Evolutionary conservation across 2,797 vertebrate species (phyloP), one percentile per base, ranked within the genome.

Genomic region (Sparus aurata): DNA sequence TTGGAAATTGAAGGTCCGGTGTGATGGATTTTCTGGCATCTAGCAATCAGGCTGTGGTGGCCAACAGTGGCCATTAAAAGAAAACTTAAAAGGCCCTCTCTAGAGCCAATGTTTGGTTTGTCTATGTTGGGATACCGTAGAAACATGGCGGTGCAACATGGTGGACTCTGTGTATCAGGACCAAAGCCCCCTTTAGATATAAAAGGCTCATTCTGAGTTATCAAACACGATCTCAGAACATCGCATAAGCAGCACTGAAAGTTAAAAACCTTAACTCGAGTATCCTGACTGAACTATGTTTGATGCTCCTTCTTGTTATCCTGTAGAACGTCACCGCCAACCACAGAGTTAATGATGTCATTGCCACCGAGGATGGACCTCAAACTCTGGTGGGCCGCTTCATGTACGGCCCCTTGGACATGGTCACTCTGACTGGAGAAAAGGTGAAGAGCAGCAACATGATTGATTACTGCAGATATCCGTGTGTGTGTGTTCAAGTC

Each of bases 331-430:
- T 99, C 68, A 99, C 98, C 3, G 95, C 96, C 69, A 99, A 99
- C 93, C 98, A 99, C 94, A 93, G 98, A 87, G 98, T 98, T 73
- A 99, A 98, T 2, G 98, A 99, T 0, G 90, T 99, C 82, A 97
- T 99, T 49, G 96, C 96, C 2, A 97, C 96, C 0, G 98, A 99
- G 91, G 98, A 97, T 0, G 96, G 97, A 13, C 95, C 95, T 6
- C 98, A 99, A 92, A 95, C 95, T 4, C 93, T 99, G 63, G 96
- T 99, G 58, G 98, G 98, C 9, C 97, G 98, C 67, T 99, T 99
- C 89, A 99, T 99, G 98, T 99, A 99, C 1, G 98, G 98, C 12
- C 98, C 98, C 53, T 93, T 99, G 63, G 98, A 99, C 94, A 99
- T 99, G 98, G 98, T 99, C 53, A 98, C 98, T 38, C 92, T 99